Percentiles rank a stretch among this genome's conserved stretches.
Evolutionary conservation across 2,797 vertebrate genomes (phyloP).

Genomic region (Monodelphis domestica): DNA sequence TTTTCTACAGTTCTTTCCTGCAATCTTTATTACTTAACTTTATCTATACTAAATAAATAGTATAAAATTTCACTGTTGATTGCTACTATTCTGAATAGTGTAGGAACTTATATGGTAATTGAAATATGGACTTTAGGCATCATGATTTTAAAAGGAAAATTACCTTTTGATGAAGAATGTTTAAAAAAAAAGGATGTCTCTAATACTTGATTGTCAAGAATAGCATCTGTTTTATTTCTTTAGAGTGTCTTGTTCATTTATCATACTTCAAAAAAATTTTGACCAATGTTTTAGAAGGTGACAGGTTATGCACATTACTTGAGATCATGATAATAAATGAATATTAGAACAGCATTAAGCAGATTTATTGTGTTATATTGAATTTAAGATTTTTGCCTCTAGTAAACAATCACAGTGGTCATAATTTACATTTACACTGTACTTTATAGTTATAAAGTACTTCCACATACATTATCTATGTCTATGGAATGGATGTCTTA

Average conservation of each 20-base stretch:
- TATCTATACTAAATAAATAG: conserved; percentile 21
- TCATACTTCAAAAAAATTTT: conserved; percentile 41
- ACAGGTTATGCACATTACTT: conserved; percentile 1
- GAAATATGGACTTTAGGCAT: conserved; percentile 25
- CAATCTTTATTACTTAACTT: conserved; percentile 31
- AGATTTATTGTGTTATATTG: not conserved
- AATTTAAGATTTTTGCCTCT: not conserved
- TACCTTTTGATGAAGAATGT: not conserved
- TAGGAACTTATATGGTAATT: conserved; percentile 36
- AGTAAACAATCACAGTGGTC: not conserved
- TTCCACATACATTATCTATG: not conserved
- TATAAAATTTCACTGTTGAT: conserved; percentile 25
- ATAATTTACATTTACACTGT: not conserved
- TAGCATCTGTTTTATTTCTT: not conserved
- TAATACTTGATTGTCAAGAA: not conserved
- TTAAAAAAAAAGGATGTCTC: not conserved
- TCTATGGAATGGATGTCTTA: not conserved
- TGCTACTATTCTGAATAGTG: conserved; percentile 41
- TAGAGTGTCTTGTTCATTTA: conserved; percentile 30
- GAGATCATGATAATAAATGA: conserved; percentile 32
- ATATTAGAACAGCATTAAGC: conserved; percentile 18
- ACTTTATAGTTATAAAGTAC: not conserved
- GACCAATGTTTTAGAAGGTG: conserved; percentile 19
- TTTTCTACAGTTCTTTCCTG: conserved; percentile 20
- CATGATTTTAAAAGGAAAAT: not conserved